These are phyloP conservation scores for Amphipoea oculea DNA, from an alignment of 2,888 invertebrate species.

Conservation along the genomic window DNA sequence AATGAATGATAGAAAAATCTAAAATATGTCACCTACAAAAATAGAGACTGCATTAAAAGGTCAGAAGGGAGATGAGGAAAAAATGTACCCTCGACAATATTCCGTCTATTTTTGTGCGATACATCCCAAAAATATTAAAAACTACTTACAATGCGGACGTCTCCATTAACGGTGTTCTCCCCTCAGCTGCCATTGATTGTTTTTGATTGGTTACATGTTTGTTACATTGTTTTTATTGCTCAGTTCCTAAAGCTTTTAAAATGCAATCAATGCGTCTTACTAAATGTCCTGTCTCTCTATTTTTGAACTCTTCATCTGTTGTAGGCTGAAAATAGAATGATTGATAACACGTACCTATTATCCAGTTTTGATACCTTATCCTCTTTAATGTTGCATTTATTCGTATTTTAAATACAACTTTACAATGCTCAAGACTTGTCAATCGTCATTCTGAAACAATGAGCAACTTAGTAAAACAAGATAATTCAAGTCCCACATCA, in stretches of 20 bases:
- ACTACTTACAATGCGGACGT: constrained; percentile 87
- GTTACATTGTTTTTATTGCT: constrained; percentile 68
- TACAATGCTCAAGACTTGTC: neutral
- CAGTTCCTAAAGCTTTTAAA: constrained; percentile 64
- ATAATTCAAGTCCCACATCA: constrained; percentile 18
- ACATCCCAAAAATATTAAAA: constrained; percentile 89
- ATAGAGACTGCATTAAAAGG: constrained; percentile 67
- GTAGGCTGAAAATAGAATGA: neutral
- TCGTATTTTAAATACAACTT: neutral
- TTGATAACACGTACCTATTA: neutral
- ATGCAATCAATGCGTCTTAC: constrained; percentile 51
- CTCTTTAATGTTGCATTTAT: neutral
- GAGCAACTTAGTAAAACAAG: constrained; percentile 10
- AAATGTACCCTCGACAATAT: constrained; percentile 77
- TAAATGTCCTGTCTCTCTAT: constrained; percentile 22
- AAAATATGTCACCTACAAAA: constrained; percentile 60
- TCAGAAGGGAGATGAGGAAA: constrained; percentile 71
- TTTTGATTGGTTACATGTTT: constrained; percentile 81
- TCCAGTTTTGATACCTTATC: neutral
- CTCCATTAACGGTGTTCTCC: constrained; percentile 85
- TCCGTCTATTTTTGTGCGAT: constrained; percentile 81
- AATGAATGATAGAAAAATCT: constrained; percentile 38
- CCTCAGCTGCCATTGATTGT: constrained; percentile 79
- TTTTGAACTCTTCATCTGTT: neutral
- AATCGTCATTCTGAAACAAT: constrained; percentile 12